Evolutionary conservation across 2,113 vertebrate genomes (phyloP).

Genomic region (Geococcyx californianus): DNA sequence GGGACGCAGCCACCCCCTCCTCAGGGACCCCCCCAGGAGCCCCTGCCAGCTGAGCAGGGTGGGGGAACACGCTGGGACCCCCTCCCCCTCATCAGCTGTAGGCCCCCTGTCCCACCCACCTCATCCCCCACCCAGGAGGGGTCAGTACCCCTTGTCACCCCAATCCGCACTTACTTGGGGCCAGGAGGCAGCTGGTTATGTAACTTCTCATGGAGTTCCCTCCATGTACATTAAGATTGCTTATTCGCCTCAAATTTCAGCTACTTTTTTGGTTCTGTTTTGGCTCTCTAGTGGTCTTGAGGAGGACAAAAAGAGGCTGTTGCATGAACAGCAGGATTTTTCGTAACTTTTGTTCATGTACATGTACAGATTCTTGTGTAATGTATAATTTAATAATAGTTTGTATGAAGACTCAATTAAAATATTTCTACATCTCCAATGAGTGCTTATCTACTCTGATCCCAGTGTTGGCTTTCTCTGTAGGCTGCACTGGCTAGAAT

Average conservation of each 20-base stretch:
- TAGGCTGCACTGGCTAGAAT: not conserved
- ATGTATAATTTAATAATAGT: not conserved
- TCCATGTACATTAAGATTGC: not conserved
- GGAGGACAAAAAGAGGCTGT: not conserved
- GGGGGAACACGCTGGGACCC: no score
- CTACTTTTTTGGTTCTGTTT: not conserved
- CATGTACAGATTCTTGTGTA: not conserved
- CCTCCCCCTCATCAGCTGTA: no score
- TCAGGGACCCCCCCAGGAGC: no score
- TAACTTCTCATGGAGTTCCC: not conserved
- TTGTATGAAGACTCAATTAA: constrained; percentile 26
- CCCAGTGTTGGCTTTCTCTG: not conserved
- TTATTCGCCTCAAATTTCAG: not conserved
- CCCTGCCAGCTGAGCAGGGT: no score
- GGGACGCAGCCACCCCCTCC: no score
- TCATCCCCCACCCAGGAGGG: no score
- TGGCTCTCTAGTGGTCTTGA: not conserved
- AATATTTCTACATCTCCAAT: constrained; percentile 1
- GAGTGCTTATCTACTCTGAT: not conserved
- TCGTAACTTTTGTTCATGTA: not conserved
- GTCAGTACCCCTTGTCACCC: no score
- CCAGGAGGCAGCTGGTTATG: no score
- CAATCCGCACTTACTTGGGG: no score
- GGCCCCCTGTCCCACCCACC: no score
- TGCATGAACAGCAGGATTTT: not conserved